phyloP scores from a whole-genome alignment of 2,797 vertebrate species.

The Gymnoscopelus braueri region DNA sequence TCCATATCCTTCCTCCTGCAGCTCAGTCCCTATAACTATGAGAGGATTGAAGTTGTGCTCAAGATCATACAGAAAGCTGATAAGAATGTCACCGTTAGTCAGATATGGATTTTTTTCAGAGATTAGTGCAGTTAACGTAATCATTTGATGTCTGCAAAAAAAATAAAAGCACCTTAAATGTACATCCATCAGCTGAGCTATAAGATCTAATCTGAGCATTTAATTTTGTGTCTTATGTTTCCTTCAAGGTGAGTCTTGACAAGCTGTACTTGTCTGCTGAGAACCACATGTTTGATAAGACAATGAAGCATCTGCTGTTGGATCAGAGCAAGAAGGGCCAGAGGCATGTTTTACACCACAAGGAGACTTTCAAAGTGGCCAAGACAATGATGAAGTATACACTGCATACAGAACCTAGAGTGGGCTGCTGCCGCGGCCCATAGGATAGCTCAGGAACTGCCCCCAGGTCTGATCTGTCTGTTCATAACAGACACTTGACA shows the following conservation, averaged over 20 bases:
- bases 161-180: background rate
- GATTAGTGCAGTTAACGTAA: background rate
- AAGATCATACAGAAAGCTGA: constrained; percentile 89
- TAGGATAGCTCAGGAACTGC: too few species aligned
- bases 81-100: constrained; percentile 83
- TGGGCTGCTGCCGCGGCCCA: constrained; percentile 92
- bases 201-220: too few species aligned
- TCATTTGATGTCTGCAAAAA: too few species aligned
- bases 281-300: constrained; percentile 89
- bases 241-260: constrained; percentile 87
- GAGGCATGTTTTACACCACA: constrained; percentile 66
- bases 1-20: constrained; percentile 57
- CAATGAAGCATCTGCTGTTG: constrained; percentile 87
- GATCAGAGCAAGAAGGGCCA: constrained; percentile 77
- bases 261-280: constrained; percentile 90
- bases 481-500: too few species aligned
- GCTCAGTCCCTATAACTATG: too few species aligned
- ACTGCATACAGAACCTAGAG: constrained; percentile 89
- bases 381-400: constrained; percentile 86
- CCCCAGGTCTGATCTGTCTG: too few species aligned
- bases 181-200: background rate
- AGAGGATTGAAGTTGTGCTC: too few species aligned
- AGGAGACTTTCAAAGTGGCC: constrained; percentile 80
- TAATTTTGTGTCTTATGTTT: background rate
- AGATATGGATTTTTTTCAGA: constrained; percentile 76